Evolutionary conservation across 2,888 invertebrate genomes (phyloP).

Genomic region (Tortricodes alternella): DNA sequence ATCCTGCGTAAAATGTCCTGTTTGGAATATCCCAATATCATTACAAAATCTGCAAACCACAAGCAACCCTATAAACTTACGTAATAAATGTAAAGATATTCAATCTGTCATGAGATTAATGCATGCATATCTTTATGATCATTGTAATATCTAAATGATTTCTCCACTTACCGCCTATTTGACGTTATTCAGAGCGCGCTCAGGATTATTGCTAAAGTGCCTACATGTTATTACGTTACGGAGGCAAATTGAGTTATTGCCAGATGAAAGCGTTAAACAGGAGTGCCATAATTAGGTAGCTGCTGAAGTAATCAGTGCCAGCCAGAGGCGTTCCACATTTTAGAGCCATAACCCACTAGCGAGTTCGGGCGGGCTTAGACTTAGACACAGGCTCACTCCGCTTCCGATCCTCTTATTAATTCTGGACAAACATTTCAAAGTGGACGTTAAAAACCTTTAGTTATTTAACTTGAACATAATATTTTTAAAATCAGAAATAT

Average conservation of each 20-base stretch:
- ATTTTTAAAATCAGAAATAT: too few species aligned
- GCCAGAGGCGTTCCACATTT: conserved; percentile 31
- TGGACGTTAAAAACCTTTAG: background rate
- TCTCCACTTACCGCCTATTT: background rate
- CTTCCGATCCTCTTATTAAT: conserved; percentile 9
- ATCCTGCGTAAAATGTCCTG: conserved; percentile 2
- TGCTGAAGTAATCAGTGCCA: conserved; percentile 52
- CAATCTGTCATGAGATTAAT: background rate
- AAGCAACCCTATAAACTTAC: too few species aligned
- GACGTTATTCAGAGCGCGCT: conserved; percentile 7
- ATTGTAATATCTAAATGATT: conserved; percentile 9
- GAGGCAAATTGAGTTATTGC: conserved; percentile 39
- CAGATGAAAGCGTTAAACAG: conserved; percentile 46
- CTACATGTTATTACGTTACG: conserved; percentile 33
- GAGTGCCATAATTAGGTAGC: conserved; percentile 49
- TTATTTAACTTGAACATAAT: too few species aligned
- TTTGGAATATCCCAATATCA: too few species aligned
- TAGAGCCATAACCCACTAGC: conserved; percentile 19
- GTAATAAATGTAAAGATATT: too few species aligned
- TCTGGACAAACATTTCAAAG: background rate
- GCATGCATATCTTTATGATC: background rate
- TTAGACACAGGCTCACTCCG: background rate
- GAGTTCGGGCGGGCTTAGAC: background rate
- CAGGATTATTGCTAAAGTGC: conserved; percentile 30
- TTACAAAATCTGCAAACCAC: too few species aligned